Evolutionary conservation across 2,888 invertebrate species (phyloP).

Genomic region (Syrphus vitripennis): DNA sequence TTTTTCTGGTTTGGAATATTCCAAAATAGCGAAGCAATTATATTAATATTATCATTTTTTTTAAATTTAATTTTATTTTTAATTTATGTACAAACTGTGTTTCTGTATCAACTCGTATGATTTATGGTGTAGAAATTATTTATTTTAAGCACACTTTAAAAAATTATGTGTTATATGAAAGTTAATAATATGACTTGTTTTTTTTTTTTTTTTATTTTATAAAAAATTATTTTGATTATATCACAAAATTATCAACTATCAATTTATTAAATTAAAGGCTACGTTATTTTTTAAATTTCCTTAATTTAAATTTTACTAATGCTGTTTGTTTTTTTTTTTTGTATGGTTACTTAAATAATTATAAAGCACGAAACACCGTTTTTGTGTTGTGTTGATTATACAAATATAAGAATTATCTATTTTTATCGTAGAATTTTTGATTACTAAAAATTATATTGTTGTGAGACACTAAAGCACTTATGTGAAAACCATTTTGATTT

Average conservation of each 20-base stretch:
- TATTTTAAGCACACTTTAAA: constrained; percentile 50
- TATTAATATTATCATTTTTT: constrained; percentile 1
- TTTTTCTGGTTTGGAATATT: background rate
- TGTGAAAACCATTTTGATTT: constrained; percentile 70
- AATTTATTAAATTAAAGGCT: constrained; percentile 30
- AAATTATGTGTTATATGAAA: constrained; percentile 25
- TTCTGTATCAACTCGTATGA: background rate
- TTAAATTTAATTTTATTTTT: background rate
- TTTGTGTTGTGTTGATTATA: constrained; percentile 22
- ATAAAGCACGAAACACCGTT: constrained; percentile 52
- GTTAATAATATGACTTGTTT: background rate
- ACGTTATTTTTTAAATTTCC: constrained; percentile 15
- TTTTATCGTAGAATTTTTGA: constrained; percentile 41
- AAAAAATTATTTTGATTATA: constrained; percentile 49
- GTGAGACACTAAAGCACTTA: constrained; percentile 71
- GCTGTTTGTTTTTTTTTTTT: background rate
- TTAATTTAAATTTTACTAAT: constrained; percentile 32
- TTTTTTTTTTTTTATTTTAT: constrained; percentile 13
- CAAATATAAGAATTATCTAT: constrained; percentile 39
- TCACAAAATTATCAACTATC: constrained; percentile 44
- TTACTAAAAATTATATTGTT: constrained; percentile 39
- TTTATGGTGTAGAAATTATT: constrained; percentile 34
- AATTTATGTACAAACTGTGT: constrained; percentile 31
- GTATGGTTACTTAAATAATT: constrained; percentile 38
- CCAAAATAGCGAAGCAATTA: constrained; percentile 9